Evolutionary conservation across 1,140 invertebrate genomes (phyloP).

Genomic region (Brachionus sp.): DNA sequence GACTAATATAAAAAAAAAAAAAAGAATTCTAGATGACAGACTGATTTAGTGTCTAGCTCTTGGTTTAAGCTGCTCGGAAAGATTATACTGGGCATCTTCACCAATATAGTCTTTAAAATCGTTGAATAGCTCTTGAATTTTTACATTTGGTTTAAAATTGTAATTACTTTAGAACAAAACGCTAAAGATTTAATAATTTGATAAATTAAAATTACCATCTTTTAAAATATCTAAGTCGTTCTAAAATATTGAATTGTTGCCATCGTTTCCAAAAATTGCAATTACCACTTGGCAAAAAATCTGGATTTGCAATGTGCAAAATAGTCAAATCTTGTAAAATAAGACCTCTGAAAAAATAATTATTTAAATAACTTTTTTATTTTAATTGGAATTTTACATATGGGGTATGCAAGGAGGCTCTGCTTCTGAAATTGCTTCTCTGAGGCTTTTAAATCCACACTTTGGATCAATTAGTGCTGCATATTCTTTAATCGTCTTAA

Average conservation of each 20-base stretch:
- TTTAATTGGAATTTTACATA: constrained; percentile 68
- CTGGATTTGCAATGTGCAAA: constrained; percentile 92
- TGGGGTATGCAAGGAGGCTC: constrained; percentile 96
- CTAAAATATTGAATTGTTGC: constrained; percentile 95
- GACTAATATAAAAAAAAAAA: background rate
- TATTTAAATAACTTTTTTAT: constrained; percentile 42
- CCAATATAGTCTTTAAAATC: constrained; percentile 90
- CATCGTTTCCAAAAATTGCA: constrained; percentile 96
- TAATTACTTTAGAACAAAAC: constrained; percentile 61
- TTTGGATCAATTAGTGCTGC: constrained; percentile 91
- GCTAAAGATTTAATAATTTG: background rate
- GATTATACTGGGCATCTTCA: constrained; percentile 95
- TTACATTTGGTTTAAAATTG: constrained; percentile 73
- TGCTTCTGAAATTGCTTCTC: constrained; percentile 85
- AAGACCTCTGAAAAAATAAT: constrained; percentile 73
- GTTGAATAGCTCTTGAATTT: constrained; percentile 89
- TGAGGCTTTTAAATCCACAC: constrained; percentile 88
- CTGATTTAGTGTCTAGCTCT: constrained; percentile 54
- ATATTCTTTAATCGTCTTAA: constrained; percentile 78
- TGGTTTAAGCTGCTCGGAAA: constrained; percentile 91
- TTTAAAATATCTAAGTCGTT: constrained; percentile 93
- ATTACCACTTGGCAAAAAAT: constrained; percentile 76
- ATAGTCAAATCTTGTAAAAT: constrained; percentile 98
- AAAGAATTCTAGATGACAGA: background rate
- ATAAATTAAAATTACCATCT: constrained; percentile 70